Evolutionary conservation across 1,140 invertebrate species (phyloP).

Genomic region (Pseudoatta argentina): DNA sequence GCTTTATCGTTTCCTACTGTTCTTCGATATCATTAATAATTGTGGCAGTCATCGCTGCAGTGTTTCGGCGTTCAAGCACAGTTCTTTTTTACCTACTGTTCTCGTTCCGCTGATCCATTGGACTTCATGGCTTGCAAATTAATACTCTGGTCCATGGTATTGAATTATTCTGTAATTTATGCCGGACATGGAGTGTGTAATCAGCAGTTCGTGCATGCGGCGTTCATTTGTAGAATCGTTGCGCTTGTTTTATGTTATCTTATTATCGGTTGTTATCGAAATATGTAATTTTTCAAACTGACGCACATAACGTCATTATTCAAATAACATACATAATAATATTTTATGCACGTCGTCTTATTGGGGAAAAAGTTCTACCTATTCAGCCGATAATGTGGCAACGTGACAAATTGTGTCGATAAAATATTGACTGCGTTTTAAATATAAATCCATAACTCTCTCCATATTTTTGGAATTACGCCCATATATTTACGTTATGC

Average conservation of each 20-base stretch:
- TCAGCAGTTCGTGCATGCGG: slow-evolving; percentile 30
- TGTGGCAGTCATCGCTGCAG: neutral
- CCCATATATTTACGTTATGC: neutral
- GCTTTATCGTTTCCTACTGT: slow-evolving; percentile 37
- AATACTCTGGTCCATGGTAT: neutral
- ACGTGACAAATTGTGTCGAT: slow-evolving; percentile 21
- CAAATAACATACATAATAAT: slow-evolving; percentile 38
- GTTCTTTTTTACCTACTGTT: neutral
- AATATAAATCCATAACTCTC: slow-evolving; percentile 7
- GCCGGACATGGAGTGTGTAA: slow-evolving; percentile 4
- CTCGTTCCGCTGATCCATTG: neutral
- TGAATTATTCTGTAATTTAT: slow-evolving; percentile 57
- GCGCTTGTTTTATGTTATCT: slow-evolving; percentile 52
- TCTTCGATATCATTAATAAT: slow-evolving; percentile 31
- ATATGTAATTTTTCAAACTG: slow-evolving; percentile 55
- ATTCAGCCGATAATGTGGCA: neutral
- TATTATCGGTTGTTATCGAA: slow-evolving; percentile 49
- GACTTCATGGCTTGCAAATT: slow-evolving; percentile 50
- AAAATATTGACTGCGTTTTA: slow-evolving; percentile 37
- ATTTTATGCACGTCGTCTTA: slow-evolving; percentile 24
- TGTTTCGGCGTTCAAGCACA: slow-evolving; percentile 9
- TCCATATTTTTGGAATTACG: slow-evolving; percentile 17
- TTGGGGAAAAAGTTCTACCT: slow-evolving; percentile 26
- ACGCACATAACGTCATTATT: slow-evolving; percentile 20
- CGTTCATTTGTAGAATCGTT: slow-evolving; percentile 54